A percentile compares a stretch with the other conserved stretches of the same genome.
phyloP scores from a whole-genome alignment of 1,140 invertebrate species.

The Physella acuta region DNA sequence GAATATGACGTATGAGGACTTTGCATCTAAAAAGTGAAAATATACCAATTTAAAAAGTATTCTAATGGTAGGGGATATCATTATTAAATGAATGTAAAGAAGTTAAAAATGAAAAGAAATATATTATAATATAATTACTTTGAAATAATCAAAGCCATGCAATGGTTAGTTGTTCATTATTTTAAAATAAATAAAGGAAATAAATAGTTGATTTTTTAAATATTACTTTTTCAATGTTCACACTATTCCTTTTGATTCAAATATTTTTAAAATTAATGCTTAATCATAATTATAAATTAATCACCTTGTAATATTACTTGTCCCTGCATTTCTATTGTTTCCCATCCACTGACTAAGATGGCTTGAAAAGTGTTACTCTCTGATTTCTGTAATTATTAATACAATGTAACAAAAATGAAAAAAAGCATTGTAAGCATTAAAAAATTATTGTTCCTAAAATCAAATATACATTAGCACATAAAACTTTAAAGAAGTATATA shows the following conservation, averaged over 20 bases:
- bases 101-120: background rate
- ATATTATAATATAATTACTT: background rate
- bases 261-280: background rate
- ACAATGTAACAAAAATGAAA: too few relatives aligned
- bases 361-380: slow-evolving; percentile 13
- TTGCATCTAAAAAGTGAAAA: background rate
- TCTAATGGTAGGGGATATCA: background rate
- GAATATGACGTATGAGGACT: background rate
- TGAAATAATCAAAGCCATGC: background rate
- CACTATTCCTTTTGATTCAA: background rate
- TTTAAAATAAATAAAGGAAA: background rate
- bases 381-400: background rate
- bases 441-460: background rate
- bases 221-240: background rate
- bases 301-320: background rate
- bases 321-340: background rate
- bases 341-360: slow-evolving; percentile 9
- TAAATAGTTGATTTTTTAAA: background rate
- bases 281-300: background rate
- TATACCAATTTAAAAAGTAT: background rate
- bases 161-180: background rate
- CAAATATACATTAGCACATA: too few relatives aligned
- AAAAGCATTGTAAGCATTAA: background rate
- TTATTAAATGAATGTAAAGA: background rate
- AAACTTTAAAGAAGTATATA: too few relatives aligned